Evolutionary conservation across 30 jellyfish, hydroid and myxozoan species (phyloP), one percentile per base, ranked within the genome.

Genomic region (Turritopsis rubra): DNA sequence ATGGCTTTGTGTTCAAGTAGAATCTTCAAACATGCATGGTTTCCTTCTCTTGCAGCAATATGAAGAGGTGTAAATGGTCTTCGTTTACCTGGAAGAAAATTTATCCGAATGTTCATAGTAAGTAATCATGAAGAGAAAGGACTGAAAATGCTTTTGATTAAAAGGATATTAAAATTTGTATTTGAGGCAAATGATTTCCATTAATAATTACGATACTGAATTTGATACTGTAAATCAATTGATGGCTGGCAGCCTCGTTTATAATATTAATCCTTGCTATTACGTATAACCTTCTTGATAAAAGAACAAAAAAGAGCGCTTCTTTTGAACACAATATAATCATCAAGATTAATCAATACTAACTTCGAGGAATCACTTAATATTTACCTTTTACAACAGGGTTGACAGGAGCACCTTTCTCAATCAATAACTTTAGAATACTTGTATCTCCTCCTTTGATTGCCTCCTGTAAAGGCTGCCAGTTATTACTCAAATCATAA

Each of bases 381-480:
- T 18, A 60, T 22, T 60, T 1, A 68, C 77, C 77, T 68, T 23
- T 68, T 27, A 68, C 77, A 7, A 29, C 65, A 52, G 28, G 28
- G 16, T 75, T 75, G 0, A 79, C 30, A 1, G 31, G 60, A 24
- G 91, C 73, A 21, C 89, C 86, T 13, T 79, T 66, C 52, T 84
- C 90, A 75, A 89, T 75, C 77, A 89, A 72, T 26, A 84, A 74
- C 31, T 84, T 73, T 66, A 84, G 27, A 5, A 89, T 84, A 9
- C 79, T 82, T 23, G 52, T 30, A 24, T 77, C 77, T 8, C 95
- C 95, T 24, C 84, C 89, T 66, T 89, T 89, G 21, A 85, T 95
- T 27, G 95, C 92, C 41, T 85, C 89, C 68, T 89, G 96, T 29
- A 89, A 28, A n/a, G 96, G 95, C 29, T 89, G 95, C 96, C 96